phyloP scores from a whole-genome alignment of 1,140 invertebrate species.

The Caligus rogercresseyi region DNA sequence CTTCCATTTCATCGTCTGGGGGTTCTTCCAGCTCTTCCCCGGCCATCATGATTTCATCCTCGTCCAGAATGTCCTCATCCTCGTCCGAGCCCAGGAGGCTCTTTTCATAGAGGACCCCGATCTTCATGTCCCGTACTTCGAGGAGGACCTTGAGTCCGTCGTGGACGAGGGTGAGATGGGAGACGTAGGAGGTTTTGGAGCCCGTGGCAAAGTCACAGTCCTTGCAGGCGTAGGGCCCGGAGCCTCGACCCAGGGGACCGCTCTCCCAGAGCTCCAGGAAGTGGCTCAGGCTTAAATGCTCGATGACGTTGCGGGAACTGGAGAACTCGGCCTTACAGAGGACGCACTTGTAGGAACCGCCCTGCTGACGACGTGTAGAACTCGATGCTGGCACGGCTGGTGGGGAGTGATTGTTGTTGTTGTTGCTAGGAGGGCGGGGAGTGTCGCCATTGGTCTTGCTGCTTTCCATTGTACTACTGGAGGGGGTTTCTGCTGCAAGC shows the following conservation, averaged over 20 bases:
- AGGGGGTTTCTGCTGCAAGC: background rate
- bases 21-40: background rate
- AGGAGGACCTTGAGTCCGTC: background rate
- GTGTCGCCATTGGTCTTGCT: background rate
- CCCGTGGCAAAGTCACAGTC: background rate
- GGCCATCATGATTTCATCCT: background rate
- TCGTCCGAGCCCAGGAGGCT: background rate
- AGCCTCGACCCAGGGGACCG: background rate
- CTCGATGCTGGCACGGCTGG: background rate
- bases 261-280: background rate
- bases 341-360: background rate
- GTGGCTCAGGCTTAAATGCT: background rate
- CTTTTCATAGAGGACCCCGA: background rate
- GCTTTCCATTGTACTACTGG: background rate
- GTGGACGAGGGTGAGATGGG: background rate
- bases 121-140: background rate
- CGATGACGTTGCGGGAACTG: background rate
- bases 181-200: background rate
- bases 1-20: slow-evolving; percentile 6
- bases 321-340: background rate
- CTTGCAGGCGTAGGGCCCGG: background rate
- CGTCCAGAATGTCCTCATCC: background rate
- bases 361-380: background rate
- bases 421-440: slow-evolving; percentile 6
- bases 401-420: slow-evolving; percentile 1